A percentile compares a stretch with the other conserved stretches of the same genome.
Conservation (phyloP, 2,797 vertebrate genomes). For the Perdix hodgsoniae region DNA sequence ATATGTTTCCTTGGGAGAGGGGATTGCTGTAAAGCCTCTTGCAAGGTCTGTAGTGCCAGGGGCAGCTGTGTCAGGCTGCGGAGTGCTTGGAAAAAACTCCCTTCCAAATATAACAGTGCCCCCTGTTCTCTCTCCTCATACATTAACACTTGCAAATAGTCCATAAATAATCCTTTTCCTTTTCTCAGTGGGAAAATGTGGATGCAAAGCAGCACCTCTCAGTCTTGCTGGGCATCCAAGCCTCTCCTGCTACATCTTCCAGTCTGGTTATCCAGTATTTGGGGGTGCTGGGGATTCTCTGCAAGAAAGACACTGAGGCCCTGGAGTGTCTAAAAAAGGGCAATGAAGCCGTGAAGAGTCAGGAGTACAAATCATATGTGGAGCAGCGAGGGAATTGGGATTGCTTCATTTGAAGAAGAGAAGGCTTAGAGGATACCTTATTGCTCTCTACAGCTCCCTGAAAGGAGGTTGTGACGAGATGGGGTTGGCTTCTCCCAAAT, state of each 20-base stretch:
- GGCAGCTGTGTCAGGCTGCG: accelerated
- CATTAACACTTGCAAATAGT: neutral
- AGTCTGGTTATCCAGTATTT: neutral
- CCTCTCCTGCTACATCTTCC: neutral
- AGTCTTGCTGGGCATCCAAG: neutral
- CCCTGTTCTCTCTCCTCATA: accelerated
- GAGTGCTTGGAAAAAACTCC: too few species aligned
- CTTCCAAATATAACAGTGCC: neutral
- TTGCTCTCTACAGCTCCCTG: neutral
- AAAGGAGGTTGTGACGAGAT: neutral
- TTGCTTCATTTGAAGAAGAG: neutral
- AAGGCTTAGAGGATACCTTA: neutral
- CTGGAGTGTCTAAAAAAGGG: neutral
- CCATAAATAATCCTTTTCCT: accelerated
- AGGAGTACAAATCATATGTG: neutral
- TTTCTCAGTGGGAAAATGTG: neutral
- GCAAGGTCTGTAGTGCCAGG: neutral
- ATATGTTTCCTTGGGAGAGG: neutral
- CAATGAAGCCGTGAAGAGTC: neutral
- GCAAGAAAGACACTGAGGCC: neutral
- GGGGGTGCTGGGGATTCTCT: neutral
- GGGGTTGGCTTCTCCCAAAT: neutral
- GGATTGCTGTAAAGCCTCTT: neutral
- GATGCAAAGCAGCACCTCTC: neutral
- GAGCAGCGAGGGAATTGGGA: neutral